Evolutionary conservation across 1,140 invertebrate species (phyloP).

Genomic region (Sycobia sp.): DNA sequence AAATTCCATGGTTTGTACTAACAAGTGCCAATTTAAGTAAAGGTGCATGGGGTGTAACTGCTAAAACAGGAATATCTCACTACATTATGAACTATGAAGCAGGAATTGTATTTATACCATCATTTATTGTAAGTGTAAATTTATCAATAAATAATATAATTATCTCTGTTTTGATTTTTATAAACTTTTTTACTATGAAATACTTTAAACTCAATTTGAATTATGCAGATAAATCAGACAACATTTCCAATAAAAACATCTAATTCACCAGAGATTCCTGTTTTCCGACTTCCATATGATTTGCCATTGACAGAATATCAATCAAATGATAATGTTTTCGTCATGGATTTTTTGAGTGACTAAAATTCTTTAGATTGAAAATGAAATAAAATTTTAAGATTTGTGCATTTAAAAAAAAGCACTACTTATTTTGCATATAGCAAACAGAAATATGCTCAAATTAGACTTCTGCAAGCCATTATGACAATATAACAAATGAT

Average conservation of each 20-base stretch:
- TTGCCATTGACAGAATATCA: conserved; percentile 73
- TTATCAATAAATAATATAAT: conserved; percentile 13
- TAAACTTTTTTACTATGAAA: too few relatives aligned
- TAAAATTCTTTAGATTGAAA: conserved; percentile 2
- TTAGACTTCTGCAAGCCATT: too few relatives aligned
- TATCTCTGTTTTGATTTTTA: conserved; percentile 1
- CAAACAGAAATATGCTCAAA: too few relatives aligned
- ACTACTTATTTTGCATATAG: too few relatives aligned
- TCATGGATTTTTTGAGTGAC: conserved; percentile 49
- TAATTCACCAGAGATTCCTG: conserved; percentile 52
- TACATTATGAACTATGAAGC: conserved; percentile 89
- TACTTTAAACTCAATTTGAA: too few relatives aligned
- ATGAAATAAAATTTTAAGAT: too few relatives aligned
- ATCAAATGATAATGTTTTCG: conserved; percentile 68
- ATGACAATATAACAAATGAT: too few relatives aligned
- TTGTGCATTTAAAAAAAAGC: too few relatives aligned
- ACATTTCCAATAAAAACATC: conserved; percentile 56
- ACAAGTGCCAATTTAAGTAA: conserved; percentile 95
- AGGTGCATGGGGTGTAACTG: conserved; percentile 86
- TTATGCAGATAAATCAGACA: conserved; percentile 51
- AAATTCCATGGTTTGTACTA: conserved; percentile 80
- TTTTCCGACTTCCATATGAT: conserved; percentile 81
- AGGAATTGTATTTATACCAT: conserved; percentile 87
- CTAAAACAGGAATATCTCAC: conserved; percentile 66
- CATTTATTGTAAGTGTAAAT: conserved; percentile 73